Percentiles rank a stretch among this genome's conserved stretches.
Conservation (phyloP, 23 tunicate species). For the Oikopleura dioica region DNA sequence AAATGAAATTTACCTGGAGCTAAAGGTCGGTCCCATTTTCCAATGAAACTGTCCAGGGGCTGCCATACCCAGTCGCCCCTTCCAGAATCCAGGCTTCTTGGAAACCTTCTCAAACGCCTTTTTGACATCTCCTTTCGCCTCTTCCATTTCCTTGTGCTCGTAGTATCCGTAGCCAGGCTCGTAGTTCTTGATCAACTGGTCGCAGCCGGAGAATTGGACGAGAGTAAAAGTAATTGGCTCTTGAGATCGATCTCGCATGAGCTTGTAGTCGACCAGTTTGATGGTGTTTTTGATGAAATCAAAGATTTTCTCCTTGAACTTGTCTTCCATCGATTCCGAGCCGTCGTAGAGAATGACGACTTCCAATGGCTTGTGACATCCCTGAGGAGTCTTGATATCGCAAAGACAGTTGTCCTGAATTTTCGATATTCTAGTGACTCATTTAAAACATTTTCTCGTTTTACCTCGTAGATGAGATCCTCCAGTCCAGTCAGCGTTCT, state of each 20-base stretch:
- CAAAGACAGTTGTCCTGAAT: background rate
- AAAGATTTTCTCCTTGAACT: background rate
- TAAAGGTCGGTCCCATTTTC: no score
- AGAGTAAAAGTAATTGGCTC: background rate
- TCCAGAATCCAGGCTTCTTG: background rate
- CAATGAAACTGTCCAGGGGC: background rate
- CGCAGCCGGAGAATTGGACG: background rate
- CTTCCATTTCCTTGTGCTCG: background rate
- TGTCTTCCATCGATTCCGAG: background rate
- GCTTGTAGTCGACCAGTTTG: background rate
- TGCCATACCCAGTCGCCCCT: background rate
- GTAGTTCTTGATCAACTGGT: background rate
- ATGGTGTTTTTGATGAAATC: background rate
- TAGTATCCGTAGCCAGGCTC: background rate
- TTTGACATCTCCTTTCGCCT: no score
- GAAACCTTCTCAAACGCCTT: no score
- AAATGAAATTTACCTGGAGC: no score
- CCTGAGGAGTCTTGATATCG: background rate
- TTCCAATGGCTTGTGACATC: background rate
- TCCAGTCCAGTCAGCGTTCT: background rate
- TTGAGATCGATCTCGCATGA: background rate
- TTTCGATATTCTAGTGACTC: background rate
- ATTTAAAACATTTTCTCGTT: background rate
- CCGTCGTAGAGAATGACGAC: background rate
- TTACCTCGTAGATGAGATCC: background rate